Evolutionary conservation across 2,888 invertebrate species (phyloP), one percentile per base, ranked within the genome.

Genomic region (Pocota personata): DNA sequence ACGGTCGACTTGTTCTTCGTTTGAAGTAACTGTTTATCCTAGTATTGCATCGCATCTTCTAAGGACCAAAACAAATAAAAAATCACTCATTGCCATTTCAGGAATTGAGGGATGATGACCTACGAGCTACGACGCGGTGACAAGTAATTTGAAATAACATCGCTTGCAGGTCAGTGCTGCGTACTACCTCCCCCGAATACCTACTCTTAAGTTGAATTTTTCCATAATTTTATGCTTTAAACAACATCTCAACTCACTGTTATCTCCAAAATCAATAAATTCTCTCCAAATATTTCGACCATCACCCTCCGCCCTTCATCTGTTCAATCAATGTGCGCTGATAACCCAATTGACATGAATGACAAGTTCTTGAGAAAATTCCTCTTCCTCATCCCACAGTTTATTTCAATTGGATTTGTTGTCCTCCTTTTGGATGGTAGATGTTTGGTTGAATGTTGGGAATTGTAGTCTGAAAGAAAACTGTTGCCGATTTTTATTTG

Each of bases 261-360:
- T 7, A 5, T 48, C 19, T 66, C 8, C 8, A 52, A 52, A 67
- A 67, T 67, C 50, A 52, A 52, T 67, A 52, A 37, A 52, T 30
- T 32, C 30, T n/a, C 46, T 57, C 19, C 32, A 27, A 62, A 43
- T 43, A 46, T 21, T 8, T 21, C 48, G n/a, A 7, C 52, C 37
- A 37, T n/a, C 37, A 7, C 0, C 24, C 6, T 14, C 30, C 27
- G 24, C n/a, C 5, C 19, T 10, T 2, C 48, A 2, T 6, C 16
- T 14, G 16, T 12, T 10, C 71, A 46, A 58, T 58, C 71, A 71
- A 32, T 71, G 71, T 46, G 14, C 71, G 21, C 57, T 57, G 71
- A 58, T 71, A 71, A 71, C 43, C 71, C 58, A 71, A 71, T 71
- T 71, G 71, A 46, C 57, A 71, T 35, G 71, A 32, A 46, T 71